Percentiles rank a stretch among this genome's conserved stretches.
Conservation (phyloP, 2,888 invertebrate genomes). For the Agapostemon virescens region DNA sequence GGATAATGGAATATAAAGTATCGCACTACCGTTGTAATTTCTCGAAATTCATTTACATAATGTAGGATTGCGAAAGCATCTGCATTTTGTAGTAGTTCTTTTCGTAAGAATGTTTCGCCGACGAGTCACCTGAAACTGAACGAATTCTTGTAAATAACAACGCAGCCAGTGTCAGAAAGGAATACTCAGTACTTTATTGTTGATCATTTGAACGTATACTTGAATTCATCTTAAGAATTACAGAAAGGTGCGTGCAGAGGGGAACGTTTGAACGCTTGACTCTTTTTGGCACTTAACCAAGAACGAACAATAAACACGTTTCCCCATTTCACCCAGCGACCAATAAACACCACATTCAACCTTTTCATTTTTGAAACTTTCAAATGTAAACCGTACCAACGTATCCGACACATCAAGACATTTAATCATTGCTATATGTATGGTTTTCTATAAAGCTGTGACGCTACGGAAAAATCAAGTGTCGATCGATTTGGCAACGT, state of each 20-base stretch:
- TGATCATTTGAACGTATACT: conserved; percentile 61
- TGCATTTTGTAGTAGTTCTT: neutral
- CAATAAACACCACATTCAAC: neutral
- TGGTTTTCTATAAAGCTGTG: neutral
- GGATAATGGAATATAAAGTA: no score
- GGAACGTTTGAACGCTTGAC: conserved; percentile 57
- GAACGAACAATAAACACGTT: conserved; percentile 27
- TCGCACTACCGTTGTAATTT: no score
- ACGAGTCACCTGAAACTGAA: neutral
- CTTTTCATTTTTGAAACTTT: neutral
- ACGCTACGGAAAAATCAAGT: no score
- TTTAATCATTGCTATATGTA: neutral
- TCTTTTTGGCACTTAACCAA: conserved; percentile 59
- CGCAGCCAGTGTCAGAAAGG: conserved; percentile 53
- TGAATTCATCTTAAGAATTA: conserved; percentile 60
- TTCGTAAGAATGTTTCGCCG: neutral
- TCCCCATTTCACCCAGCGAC: conserved; percentile 1
- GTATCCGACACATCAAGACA: neutral
- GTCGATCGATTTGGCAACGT: neutral
- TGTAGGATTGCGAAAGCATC: neutral
- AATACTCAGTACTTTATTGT: conserved; percentile 62
- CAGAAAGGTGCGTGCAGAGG: conserved; percentile 56
- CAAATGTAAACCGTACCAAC: neutral
- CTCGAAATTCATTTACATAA: no score
- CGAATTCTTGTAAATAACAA: neutral